phyloP scores from a whole-genome alignment of 2,888 invertebrate species.

The Elmis aenea region DNA sequence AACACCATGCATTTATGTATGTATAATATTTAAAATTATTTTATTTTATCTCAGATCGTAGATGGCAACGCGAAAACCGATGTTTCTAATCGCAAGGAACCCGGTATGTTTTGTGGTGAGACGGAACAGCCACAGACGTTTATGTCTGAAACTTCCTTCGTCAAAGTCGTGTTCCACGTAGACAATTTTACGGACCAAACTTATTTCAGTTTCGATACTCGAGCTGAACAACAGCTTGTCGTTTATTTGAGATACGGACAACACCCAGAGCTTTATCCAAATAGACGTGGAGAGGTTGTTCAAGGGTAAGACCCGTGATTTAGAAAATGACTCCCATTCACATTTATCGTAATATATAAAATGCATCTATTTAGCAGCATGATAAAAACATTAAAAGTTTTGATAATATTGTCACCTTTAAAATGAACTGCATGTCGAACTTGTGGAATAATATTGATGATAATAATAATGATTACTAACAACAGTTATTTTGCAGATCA shows the following conservation, averaged over 20 bases:
- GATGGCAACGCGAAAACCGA: conserved; percentile 88
- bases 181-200: conserved; percentile 93
- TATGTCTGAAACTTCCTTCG: conserved; percentile 91
- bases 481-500: conserved; percentile 57
- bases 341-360: too few species aligned
- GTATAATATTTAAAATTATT: neutral
- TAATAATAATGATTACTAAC: too few species aligned
- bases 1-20: too few species aligned
- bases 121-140: conserved; percentile 91
- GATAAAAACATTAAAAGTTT: too few species aligned
- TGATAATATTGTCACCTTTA: too few species aligned
- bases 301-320: conserved; percentile 75
- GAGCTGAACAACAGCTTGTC: conserved; percentile 87
- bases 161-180: conserved; percentile 84
- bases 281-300: conserved; percentile 81
- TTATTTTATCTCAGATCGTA: conserved; percentile 63
- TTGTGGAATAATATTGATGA: too few species aligned
- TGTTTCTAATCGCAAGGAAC: conserved; percentile 81
- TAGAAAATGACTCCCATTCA: neutral
- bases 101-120: conserved; percentile 89
- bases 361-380: too few species aligned
- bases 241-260: conserved; percentile 89
- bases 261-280: conserved; percentile 88
- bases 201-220: conserved; percentile 79
- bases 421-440: too few species aligned